Percentiles rank a stretch among this genome's conserved stretches.
Evolutionary conservation across 1,140 invertebrate genomes (phyloP).

Genomic region (Zaprionus inermis): DNA sequence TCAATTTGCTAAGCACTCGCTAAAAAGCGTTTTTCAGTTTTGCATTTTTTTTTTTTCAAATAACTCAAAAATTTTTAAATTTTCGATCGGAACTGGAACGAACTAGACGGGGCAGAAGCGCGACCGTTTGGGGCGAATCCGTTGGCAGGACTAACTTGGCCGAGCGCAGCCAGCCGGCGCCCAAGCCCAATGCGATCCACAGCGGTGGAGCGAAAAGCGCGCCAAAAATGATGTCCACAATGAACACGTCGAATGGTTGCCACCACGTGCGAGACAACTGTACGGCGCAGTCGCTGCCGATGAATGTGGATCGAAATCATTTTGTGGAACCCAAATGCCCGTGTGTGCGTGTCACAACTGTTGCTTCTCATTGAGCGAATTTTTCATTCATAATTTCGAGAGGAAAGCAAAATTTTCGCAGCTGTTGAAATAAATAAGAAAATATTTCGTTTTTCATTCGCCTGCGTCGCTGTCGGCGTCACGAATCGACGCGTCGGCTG

Average conservation of each 20-base stretch:
- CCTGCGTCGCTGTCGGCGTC: not conserved
- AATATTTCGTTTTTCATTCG: constrained; percentile 1
- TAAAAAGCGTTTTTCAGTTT: not conserved
- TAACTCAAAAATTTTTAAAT: constrained; percentile 2
- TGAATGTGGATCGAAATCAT: constrained; percentile 13
- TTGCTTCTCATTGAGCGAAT: constrained; percentile 38
- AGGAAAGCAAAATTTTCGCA: constrained; percentile 9
- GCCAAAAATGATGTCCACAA: constrained; percentile 41
- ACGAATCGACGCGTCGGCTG: not conserved
- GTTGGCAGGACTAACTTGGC: constrained; percentile 52
- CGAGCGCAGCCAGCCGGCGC: constrained; percentile 30
- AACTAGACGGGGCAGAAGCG: constrained; percentile 23
- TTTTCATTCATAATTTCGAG: constrained; percentile 53
- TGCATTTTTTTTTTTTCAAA: constrained; percentile 1
- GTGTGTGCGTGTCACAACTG: constrained; percentile 31
- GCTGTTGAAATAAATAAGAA: constrained; percentile 26
- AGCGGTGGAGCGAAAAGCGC: constrained; percentile 28
- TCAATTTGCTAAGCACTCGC: too few species aligned
- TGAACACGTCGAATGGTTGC: constrained; percentile 38
- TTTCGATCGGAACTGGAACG: not conserved
- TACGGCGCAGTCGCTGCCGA: constrained; percentile 35
- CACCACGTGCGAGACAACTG: constrained; percentile 37
- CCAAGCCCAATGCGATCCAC: constrained; percentile 37
- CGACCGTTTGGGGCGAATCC: constrained; percentile 53
- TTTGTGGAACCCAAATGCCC: not conserved